Evolutionary conservation across 2,888 invertebrate species (phyloP).

Genomic region (Sericinus montela): DNA sequence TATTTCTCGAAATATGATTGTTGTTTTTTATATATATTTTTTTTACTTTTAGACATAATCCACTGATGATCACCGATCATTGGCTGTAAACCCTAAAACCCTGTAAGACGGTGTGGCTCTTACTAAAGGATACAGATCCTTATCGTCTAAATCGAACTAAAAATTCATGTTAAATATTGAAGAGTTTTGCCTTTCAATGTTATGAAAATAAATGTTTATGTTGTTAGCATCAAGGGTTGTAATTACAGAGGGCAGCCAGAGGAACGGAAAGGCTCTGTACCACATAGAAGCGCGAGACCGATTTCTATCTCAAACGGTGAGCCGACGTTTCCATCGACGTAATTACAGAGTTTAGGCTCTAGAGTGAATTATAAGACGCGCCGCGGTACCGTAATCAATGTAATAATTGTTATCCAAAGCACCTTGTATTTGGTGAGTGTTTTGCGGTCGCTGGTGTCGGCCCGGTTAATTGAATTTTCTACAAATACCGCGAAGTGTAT

Average conservation of each 20-base stretch:
- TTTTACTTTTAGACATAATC: too few relatives aligned
- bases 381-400: conserved; percentile 59
- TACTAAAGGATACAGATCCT: too few relatives aligned
- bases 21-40: too few relatives aligned
- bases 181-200: conserved; percentile 39
- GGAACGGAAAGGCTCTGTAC: conserved; percentile 28
- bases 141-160: not conserved
- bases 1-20: too few relatives aligned
- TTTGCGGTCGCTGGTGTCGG: conserved; percentile 42
- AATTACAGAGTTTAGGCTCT: conserved; percentile 75
- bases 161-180: not conserved
- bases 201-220: conserved; percentile 83
- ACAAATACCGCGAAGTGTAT: conserved; percentile 32
- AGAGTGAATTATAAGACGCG: conserved; percentile 75
- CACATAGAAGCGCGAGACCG: conserved; percentile 36
- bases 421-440: conserved; percentile 51
- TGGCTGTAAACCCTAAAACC: too few relatives aligned
- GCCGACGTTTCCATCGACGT: conserved; percentile 70
- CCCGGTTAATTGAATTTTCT: conserved; percentile 60
- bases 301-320: conserved; percentile 75
- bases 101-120: too few relatives aligned
- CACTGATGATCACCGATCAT: too few relatives aligned
- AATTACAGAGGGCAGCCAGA: conserved; percentile 47
- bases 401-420: conserved; percentile 69
- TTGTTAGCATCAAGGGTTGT: conserved; percentile 53